Conservation (phyloP, 2,797 vertebrate genomes). For the Nyctibius grandis region DNA sequence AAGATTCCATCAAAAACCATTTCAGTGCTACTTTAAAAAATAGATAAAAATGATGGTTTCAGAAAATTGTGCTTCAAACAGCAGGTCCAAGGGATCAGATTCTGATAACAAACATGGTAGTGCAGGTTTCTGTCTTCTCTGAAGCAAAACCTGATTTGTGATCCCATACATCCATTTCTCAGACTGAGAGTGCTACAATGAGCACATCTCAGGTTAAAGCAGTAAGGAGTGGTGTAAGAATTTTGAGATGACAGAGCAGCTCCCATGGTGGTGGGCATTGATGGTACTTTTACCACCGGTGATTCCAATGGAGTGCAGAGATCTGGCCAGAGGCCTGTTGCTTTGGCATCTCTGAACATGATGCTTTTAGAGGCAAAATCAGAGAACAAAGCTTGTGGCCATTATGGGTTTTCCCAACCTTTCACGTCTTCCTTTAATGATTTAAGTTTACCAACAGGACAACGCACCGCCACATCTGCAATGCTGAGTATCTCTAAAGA, state of each 20-base stretch:
- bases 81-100: not conserved
- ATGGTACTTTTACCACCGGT: not conserved
- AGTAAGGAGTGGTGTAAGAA: not conserved
- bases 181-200: not conserved
- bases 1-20: not conserved
- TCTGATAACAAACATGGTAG: not conserved
- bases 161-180: not conserved
- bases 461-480: accelerated
- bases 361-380: not conserved
- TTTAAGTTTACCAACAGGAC: not conserved
- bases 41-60: not conserved
- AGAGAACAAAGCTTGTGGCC: not conserved
- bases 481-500: not conserved
- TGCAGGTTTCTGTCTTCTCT: not conserved
- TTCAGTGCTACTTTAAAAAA: not conserved
- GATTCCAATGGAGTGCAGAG: not conserved
- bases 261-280: accelerated
- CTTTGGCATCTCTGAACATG: not conserved
- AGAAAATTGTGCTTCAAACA: not conserved
- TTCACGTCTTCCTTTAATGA: not conserved
- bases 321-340: not conserved
- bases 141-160: not conserved
- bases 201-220: not conserved
- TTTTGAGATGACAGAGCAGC: not conserved
- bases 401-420: not conserved